phyloP scores from a whole-genome alignment of 1,140 invertebrate genomes.

The Coptotermes formosanus region DNA sequence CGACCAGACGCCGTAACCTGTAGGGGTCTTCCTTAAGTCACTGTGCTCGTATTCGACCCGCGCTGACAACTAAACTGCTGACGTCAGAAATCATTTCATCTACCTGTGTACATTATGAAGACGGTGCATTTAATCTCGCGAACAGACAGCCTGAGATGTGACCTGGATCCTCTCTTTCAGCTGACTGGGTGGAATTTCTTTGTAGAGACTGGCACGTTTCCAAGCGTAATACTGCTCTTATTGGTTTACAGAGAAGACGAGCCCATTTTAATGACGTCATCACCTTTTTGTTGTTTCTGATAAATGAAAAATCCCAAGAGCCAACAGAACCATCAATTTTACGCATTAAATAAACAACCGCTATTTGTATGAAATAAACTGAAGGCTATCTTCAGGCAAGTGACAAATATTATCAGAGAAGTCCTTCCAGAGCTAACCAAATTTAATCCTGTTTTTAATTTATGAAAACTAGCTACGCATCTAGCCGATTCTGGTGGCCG shows the following conservation, averaged over 20 bases:
- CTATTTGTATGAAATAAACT: not conserved
- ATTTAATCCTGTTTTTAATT: not conserved
- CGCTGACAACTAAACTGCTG: not conserved
- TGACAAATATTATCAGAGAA: not conserved
- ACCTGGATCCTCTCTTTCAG: not conserved
- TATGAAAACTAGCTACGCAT: not conserved
- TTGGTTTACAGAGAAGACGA: not conserved
- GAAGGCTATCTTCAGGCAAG: not conserved
- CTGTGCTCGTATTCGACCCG: not conserved
- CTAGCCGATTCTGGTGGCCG: no score
- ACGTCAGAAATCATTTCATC: not conserved
- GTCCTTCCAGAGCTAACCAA: not conserved
- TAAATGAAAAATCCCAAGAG: conserved; percentile 8
- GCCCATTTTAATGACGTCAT: conserved; percentile 9
- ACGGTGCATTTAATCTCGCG: not conserved
- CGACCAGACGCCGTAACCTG: no score
- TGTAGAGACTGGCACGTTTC: not conserved
- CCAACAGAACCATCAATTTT: not conserved
- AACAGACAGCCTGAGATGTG: not conserved
- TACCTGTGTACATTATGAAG: not conserved
- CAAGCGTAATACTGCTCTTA: not conserved
- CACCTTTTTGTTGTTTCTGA: not conserved
- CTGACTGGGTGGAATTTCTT: not conserved
- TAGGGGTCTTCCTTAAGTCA: no score
- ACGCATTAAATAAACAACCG: not conserved